Conservation (phyloP, 2,113 vertebrate species). For the Nettapus auritus region DNA sequence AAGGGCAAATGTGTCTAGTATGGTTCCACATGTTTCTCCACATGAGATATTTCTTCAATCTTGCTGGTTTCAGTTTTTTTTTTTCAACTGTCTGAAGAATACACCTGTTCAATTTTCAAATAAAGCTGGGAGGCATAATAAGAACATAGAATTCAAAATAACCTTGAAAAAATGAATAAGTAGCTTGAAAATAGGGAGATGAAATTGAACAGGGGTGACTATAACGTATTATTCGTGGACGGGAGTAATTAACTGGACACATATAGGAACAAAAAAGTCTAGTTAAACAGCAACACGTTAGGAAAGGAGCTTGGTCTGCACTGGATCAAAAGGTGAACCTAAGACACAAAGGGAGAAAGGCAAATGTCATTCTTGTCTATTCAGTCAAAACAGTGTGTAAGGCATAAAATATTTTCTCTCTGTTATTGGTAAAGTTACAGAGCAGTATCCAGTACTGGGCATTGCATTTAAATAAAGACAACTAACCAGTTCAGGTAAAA, state of each 20-base stretch:
- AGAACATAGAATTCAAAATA: background rate
- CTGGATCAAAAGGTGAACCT: background rate
- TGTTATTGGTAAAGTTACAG: background rate
- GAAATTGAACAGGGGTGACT: background rate
- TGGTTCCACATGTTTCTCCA: background rate
- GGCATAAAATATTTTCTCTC: background rate
- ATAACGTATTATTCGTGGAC: background rate
- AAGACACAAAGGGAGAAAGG: background rate
- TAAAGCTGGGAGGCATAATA: background rate
- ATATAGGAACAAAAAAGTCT: background rate
- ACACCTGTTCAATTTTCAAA: background rate
- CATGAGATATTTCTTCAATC: background rate
- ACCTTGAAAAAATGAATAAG: background rate
- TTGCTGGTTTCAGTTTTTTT: background rate
- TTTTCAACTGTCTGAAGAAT: background rate
- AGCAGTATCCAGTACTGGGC: background rate
- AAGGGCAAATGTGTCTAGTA: background rate
- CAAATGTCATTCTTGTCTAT: background rate
- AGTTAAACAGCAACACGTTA: background rate
- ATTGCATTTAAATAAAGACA: background rate
- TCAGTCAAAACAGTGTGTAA: background rate
- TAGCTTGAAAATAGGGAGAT: background rate
- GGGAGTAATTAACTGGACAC: background rate
- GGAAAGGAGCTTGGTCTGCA: background rate
- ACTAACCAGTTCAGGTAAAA: background rate